Base-by-base conservation (phyloP, 2,113 vertebrate species). In the Zeus faber region DNA sequence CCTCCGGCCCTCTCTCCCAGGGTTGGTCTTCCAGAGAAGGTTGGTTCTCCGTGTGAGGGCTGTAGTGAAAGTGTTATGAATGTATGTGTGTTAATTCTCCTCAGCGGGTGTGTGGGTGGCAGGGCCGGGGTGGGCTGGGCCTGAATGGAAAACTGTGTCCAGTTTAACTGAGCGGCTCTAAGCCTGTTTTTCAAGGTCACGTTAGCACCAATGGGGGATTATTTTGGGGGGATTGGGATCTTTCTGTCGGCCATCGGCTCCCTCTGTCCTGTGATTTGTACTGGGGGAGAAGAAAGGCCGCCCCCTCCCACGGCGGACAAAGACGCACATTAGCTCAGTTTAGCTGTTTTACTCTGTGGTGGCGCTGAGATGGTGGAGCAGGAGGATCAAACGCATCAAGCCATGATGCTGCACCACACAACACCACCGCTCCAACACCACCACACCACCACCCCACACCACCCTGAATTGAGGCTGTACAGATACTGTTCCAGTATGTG, bases 121-220 rank as follows among this genome's bases (percentile, higher is more conserved):
- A 87, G 76, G 77, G 62, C 75, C 76, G 69, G 79, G 75, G 75
- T 79, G 77, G 71, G 65, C 74, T 66, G 62, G 48, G 54, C 75
- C 83, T 75, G 81, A 83, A 84, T 74, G 70, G 80, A 72, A 72
- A 79, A 85, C 79, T 66, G 69, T 89, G 89, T 90, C 88, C 85
- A 84, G 87, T 88, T 86, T 84, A 91, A 89, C 85, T 49, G 76
- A 89, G 85, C 86, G 81, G 83, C 77, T 84, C 83, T 91, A 91
- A 91, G 88, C 88, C 87, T 79, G 89, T 89, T 90, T 82, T 84
- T 91, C 85, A 81, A 82, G 89, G 88, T 91, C 89, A 89, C 85
- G 67, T 87, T 88, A 87, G 87, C 88, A 88, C 82, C 88, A 89
- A 91, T 91, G 77, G 86, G 80, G 89, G 89, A 91, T 91, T 89